Percentiles rank a stretch among this genome's conserved stretches.
Evolutionary conservation across 2,113 vertebrate species (phyloP).

Genomic region (Brienomyrus brachyistius): DNA sequence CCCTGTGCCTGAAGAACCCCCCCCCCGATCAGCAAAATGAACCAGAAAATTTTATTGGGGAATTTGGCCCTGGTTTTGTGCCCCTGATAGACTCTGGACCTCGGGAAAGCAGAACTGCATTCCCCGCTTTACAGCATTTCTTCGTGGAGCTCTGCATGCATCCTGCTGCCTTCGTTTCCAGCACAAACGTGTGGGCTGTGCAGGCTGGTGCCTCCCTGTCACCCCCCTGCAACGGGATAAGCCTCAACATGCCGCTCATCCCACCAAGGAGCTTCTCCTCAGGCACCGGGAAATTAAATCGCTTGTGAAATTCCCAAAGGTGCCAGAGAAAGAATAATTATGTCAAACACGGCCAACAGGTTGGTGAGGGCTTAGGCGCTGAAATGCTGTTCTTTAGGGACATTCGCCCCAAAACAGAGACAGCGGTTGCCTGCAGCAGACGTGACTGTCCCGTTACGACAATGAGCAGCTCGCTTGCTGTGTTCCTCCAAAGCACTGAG

Average conservation of each 20-base stretch:
- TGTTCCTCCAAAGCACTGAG: background rate
- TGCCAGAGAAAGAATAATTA: background rate
- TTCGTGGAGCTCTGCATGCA: background rate
- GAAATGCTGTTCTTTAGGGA: background rate
- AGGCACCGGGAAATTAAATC: background rate
- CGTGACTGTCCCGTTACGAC: background rate
- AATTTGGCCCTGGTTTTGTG: background rate
- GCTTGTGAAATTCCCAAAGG: slow-evolving; percentile 9
- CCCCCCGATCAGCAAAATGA: background rate
- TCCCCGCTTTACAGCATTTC: too few relatives aligned
- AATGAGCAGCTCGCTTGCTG: background rate
- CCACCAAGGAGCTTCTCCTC: background rate
- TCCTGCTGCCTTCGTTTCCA: background rate
- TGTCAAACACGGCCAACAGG: background rate
- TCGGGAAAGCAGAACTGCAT: background rate
- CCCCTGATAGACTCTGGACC: background rate
- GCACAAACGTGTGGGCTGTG: background rate
- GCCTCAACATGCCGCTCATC: background rate
- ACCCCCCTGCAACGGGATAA: background rate
- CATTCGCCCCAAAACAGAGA: background rate
- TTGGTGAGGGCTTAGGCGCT: background rate
- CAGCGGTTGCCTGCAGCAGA: background rate
- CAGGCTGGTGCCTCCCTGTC: background rate
- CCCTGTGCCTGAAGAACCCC: background rate
- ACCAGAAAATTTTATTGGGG: background rate